These are phyloP conservation scores for Falco peregrinus DNA, from an alignment of 2,797 vertebrate species.

Conservation along the genomic window DNA sequence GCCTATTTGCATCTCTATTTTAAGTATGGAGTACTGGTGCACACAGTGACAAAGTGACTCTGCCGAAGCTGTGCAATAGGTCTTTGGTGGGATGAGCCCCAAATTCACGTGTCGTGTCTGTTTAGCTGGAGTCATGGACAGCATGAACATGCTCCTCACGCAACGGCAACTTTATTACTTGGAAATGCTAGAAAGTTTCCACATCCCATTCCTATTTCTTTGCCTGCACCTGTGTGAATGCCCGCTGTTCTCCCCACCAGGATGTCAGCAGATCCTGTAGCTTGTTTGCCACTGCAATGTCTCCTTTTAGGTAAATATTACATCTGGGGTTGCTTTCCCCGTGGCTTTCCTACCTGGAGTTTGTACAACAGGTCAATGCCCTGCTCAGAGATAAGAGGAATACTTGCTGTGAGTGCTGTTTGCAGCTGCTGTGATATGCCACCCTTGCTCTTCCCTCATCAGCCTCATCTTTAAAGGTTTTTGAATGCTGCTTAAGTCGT, in stretches of 20 bases:
- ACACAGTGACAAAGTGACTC: background rate
- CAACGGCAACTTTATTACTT: background rate
- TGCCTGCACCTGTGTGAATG: constrained; percentile 39
- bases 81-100: background rate
- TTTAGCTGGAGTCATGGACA: background rate
- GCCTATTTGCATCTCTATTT: background rate
- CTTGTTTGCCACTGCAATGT: constrained; percentile 65
- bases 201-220: background rate
- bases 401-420: constrained; percentile 30
- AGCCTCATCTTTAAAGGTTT: background rate
- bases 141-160: background rate
- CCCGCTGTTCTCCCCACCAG: constrained; percentile 23
- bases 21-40: background rate
- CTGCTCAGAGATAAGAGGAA: constrained; percentile 43
- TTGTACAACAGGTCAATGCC: constrained; percentile 60
- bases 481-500: background rate
- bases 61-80: background rate
- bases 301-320: constrained; percentile 71
- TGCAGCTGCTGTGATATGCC: background rate
- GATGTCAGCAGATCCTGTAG: constrained; percentile 60
- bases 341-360: constrained; percentile 49
- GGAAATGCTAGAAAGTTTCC: constrained; percentile 28
- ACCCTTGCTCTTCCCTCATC: background rate
- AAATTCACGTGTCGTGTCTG: background rate
- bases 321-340: constrained; percentile 52